Evolutionary conservation across 2,113 vertebrate species (phyloP).

Genomic region (Thamnophis sirtalis): DNA sequence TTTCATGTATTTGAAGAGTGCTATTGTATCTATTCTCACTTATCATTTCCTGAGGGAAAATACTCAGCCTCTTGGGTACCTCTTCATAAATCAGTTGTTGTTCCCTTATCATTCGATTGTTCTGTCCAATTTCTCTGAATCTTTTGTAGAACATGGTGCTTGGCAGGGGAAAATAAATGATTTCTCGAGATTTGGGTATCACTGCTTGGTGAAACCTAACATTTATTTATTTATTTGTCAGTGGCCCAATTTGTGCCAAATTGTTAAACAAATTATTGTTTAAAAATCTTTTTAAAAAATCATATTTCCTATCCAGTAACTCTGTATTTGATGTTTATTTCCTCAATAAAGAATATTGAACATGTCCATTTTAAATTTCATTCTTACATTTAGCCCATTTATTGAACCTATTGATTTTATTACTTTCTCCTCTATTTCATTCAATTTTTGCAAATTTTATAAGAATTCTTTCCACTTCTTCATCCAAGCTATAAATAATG

Average conservation of each 20-base stretch:
- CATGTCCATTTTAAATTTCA: neutral
- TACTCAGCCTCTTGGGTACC: neutral
- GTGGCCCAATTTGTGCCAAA: neutral
- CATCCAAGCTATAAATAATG: neutral
- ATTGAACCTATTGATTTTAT: neutral
- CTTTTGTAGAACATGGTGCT: neutral
- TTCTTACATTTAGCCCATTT: neutral
- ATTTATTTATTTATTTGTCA: neutral
- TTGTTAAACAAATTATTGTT: neutral
- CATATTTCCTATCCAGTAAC: neutral
- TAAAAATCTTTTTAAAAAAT: neutral
- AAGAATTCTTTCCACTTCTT: neutral
- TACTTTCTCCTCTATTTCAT: neutral
- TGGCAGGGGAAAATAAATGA: neutral
- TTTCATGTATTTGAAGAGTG: neutral
- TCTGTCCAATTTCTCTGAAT: neutral
- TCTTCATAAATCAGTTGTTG: neutral
- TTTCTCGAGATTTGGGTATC: neutral
- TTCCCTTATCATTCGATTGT: neutral
- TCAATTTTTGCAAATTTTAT: neutral
- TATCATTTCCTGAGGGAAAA: neutral
- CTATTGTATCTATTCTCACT: neutral
- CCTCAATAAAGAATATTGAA: neutral
- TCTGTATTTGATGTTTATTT: neutral
- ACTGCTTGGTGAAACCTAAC: neutral